Evolutionary conservation across 2,888 invertebrate genomes (phyloP).

Genomic region (Clistopyga incitator): DNA sequence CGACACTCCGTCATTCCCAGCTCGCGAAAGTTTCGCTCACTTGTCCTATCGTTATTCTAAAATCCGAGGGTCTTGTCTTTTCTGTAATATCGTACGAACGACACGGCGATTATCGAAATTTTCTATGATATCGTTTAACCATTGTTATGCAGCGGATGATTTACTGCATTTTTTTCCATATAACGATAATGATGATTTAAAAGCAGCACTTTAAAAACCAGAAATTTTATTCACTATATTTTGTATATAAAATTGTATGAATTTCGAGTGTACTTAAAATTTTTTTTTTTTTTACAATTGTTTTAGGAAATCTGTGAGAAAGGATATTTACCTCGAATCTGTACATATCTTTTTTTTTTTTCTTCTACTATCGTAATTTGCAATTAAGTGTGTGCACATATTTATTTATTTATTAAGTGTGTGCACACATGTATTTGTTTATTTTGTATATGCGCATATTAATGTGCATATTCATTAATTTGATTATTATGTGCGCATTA

Average conservation of each 20-base stretch:
- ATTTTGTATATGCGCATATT: background rate
- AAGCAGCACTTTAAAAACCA: no score
- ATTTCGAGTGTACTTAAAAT: no score
- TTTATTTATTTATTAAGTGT: no score
- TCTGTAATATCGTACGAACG: background rate
- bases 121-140: no score
- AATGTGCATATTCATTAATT: background rate
- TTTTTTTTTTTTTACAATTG: background rate
- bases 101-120: no score
- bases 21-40: conserved; percentile 32
- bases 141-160: no score
- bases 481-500: background rate
- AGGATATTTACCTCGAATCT: background rate
- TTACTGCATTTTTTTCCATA: background rate
- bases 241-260: no score
- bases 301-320: background rate
- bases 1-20: conserved; percentile 38
- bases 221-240: no score
- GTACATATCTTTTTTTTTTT: conserved; percentile 2
- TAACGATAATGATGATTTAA: background rate
- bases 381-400: no score
- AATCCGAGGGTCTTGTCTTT: background rate
- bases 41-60: conserved; percentile 35
- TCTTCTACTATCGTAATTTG: no score
- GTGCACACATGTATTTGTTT: no score